These are phyloP conservation scores for Neosilurus hyrtlii DNA, from an alignment of 2,797 vertebrate genomes.

Conservation along the genomic window DNA sequence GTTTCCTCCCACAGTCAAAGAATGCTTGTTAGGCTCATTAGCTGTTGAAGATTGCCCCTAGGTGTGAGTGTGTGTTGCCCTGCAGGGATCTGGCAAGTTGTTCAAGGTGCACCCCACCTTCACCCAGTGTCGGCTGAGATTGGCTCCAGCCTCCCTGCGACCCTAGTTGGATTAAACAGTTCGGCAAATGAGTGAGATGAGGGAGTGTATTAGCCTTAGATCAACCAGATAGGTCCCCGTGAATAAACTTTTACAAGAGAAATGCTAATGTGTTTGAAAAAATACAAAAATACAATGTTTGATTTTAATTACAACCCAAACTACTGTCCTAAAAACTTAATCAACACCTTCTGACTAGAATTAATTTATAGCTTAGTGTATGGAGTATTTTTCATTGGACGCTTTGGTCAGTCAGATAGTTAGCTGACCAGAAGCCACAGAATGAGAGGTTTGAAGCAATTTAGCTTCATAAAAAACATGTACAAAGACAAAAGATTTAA, in stretches of 20 bases:
- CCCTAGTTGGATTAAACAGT: too few relatives aligned
- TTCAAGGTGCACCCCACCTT: too few relatives aligned
- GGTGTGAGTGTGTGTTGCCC: too few relatives aligned
- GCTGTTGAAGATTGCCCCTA: too few relatives aligned
- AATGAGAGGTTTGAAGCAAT: not conserved
- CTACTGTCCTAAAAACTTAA: not conserved
- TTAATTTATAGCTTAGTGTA: not conserved
- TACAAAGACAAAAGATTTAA: not conserved
- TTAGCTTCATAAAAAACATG: not conserved
- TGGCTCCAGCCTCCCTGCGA: too few relatives aligned
- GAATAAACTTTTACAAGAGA: not conserved
- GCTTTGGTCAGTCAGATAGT: not conserved
- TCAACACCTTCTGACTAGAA: not conserved
- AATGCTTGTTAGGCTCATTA: too few relatives aligned
- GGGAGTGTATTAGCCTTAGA: not conserved
- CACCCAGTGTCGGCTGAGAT: too few relatives aligned
- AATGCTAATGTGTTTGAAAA: not conserved
- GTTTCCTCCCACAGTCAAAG: too few relatives aligned
- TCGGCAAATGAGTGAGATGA: too few relatives aligned
- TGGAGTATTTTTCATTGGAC: not conserved
- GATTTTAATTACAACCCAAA: not conserved
- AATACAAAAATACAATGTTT: not conserved
- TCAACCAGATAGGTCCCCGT: not conserved
- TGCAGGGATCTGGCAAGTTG: too few relatives aligned
- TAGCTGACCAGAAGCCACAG: not conserved